Conservation (phyloP, 2,888 invertebrate species). For the Thumatha senex region DNA sequence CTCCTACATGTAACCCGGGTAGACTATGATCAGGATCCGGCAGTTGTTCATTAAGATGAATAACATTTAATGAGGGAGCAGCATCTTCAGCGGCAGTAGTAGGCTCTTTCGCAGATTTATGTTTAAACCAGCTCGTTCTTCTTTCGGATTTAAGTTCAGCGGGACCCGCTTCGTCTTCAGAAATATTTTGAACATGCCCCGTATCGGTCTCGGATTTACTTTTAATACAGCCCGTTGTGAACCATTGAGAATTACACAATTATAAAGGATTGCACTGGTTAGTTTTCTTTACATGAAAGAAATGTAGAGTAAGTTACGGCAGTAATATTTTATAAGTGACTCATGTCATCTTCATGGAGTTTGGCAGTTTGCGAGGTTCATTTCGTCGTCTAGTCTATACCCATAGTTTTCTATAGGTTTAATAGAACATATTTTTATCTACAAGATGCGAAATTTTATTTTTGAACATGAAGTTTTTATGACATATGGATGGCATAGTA, state of each 20-base stretch:
- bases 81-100: neutral
- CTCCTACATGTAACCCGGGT: neutral
- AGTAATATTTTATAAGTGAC: no score
- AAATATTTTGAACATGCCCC: neutral
- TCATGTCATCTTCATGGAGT: neutral
- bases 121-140: no score
- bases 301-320: no score
- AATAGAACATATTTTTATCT: no score
- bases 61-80: neutral
- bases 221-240: conserved; percentile 5
- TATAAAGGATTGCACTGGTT: neutral
- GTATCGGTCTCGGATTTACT: neutral
- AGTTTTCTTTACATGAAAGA: neutral
- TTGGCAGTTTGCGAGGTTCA: neutral
- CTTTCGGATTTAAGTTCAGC: no score
- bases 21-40: neutral
- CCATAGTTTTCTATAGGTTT: no score
- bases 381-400: no score
- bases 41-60: neutral
- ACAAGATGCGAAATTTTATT: no score
- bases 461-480: no score
- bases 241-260: neutral
- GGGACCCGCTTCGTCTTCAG: no score
- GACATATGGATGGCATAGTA: no score
- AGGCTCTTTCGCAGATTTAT: no score